These are phyloP conservation scores for Aplidium turbinatum DNA, from an alignment of 23 tunicate species.

Conservation along the genomic window DNA sequence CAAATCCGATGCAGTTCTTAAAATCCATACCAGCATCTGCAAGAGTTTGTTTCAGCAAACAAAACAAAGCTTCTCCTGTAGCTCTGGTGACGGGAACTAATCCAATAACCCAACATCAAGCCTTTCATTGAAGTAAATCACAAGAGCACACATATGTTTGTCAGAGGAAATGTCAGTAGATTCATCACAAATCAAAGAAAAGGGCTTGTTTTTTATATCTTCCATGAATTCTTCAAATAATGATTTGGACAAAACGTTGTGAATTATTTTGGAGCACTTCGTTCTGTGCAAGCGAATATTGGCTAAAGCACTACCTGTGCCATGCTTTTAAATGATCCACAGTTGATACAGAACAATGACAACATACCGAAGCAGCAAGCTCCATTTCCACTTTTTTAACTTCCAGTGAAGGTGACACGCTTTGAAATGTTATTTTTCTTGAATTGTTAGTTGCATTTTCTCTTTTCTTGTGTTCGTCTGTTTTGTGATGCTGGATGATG, in stretches of 20 bases:
- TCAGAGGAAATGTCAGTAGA: neutral
- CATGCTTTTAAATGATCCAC: conserved; percentile 11
- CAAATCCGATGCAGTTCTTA: neutral
- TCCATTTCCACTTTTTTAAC: conserved; percentile 7
- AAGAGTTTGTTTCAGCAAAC: neutral
- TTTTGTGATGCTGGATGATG: no score
- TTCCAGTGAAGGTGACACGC: no score
- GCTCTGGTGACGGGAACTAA: neutral
- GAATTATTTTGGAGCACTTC: conserved; percentile 10
- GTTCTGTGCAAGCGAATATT: conserved; percentile 5
- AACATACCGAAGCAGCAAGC: neutral
- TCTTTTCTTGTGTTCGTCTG: no score
- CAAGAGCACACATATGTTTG: neutral
- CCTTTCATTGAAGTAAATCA: neutral
- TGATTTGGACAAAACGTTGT: conserved; percentile 5
- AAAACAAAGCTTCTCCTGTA: conserved; percentile 15
- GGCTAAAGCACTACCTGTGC: neutral
- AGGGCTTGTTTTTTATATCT: conserved; percentile 9
- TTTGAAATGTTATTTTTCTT: no score
- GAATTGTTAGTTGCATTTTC: no score
- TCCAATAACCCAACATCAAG: conserved; percentile 5
- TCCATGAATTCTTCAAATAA: conserved; percentile 1
- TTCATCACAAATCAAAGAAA: conserved; percentile 11
- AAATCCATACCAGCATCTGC: conserved; percentile 3
- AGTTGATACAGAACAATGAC: neutral